A percentile compares a stretch with the other conserved stretches of the same genome.
These are phyloP conservation scores for Rhorus exstirpatorius DNA, from an alignment of 2,888 invertebrate species.

Conservation along the genomic window DNA sequence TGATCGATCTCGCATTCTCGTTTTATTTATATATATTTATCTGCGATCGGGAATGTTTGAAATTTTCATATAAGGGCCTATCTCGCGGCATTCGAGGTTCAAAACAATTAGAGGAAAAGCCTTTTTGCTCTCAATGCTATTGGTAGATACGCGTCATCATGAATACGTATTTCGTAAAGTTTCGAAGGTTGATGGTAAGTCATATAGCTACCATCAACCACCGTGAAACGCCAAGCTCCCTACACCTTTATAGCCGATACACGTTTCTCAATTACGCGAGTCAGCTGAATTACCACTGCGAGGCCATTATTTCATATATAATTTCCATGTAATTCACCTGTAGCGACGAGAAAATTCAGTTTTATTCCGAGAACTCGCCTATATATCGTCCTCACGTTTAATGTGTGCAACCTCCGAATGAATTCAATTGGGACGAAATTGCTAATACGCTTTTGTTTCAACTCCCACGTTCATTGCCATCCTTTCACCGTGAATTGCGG, in stretches of 20 bases:
- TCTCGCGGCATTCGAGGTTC: not conserved
- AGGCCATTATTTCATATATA: slow-evolving; percentile 29
- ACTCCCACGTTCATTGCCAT: not conserved
- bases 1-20: slow-evolving; percentile 19
- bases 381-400: slow-evolving; percentile 44
- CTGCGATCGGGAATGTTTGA: not conserved
- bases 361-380: slow-evolving; percentile 7
- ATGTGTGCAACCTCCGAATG: slow-evolving; percentile 42
- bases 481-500: not conserved
- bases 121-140: not conserved
- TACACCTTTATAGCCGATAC: no score
- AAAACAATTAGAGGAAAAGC: not conserved
- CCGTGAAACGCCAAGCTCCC: not conserved
- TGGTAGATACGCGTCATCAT: not conserved
- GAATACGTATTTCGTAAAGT: not conserved
- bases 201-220: no score
- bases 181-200: slow-evolving; percentile 5
- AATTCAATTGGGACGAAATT: slow-evolving; percentile 43
- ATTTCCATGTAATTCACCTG: slow-evolving; percentile 11
- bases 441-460: slow-evolving; percentile 32
- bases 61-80: not conserved
- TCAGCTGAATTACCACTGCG: not conserved
- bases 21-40: not conserved
- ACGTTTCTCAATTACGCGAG: slow-evolving; percentile 12
- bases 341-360: slow-evolving; percentile 32